A percentile compares a stretch with the other conserved stretches of the same genome.
These are phyloP conservation scores for Hiodon alosoides DNA, from an alignment of 2,113 vertebrate species.

Conservation along the genomic window DNA sequence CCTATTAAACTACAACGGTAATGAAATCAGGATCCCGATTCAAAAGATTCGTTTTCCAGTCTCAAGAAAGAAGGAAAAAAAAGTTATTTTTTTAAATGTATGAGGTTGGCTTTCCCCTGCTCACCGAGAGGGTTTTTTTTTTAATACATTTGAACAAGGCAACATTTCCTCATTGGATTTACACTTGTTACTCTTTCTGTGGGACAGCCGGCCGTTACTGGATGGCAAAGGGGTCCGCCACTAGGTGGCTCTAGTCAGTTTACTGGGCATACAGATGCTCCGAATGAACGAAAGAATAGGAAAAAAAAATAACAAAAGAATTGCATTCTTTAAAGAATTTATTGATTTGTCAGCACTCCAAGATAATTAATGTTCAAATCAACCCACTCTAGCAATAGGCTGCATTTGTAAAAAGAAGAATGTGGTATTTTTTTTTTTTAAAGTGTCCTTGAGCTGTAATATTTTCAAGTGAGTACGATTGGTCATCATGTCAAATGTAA, in stretches of 20 bases:
- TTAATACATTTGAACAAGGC: constrained; percentile 1
- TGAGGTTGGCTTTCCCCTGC: background rate
- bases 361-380: background rate
- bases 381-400: constrained; percentile 6
- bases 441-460: constrained; percentile 8
- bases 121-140: background rate
- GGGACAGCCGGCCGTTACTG: background rate
- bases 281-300: background rate
- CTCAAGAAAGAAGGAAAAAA: constrained; percentile 7
- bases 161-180: background rate
- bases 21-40: background rate
- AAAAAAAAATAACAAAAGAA: background rate
- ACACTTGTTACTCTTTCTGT: background rate
- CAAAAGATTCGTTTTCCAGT: constrained; percentile 7
- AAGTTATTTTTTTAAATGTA: background rate
- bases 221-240: constrained; percentile 36
- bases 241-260: constrained; percentile 18
- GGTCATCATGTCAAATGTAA: background rate
- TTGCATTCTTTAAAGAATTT: background rate
- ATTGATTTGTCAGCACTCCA: constrained; percentile 1
- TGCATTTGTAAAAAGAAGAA: background rate
- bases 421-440: background rate
- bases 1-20: background rate
- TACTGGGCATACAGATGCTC: background rate
- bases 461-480: background rate